Base-by-base conservation (phyloP, 2,797 vertebrate genomes). In the Sarcoramphus papa region DNA sequence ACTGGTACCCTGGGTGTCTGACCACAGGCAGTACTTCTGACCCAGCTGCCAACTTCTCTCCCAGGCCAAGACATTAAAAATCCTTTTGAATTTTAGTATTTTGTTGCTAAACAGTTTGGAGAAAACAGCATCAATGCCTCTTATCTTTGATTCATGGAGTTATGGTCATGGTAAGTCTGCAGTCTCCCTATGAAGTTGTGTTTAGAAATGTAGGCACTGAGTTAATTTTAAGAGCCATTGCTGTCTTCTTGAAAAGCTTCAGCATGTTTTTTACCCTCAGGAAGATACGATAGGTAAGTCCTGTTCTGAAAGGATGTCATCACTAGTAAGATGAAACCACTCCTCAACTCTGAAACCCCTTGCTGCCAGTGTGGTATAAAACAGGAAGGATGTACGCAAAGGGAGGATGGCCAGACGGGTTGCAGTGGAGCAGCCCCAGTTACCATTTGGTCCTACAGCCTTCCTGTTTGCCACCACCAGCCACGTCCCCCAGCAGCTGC, bases 1-100 rank as follows among this genome's bases (percentile, higher is more conserved):
- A 43, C 5, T 28, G 47, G 37, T 10, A 48, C 6, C 7, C 16
- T 0, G 1, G 3, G 2, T 40, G 15, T 37, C 43, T 54, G 30
- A 63, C 22, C 54, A 57, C 35, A 33, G 53, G 13, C 21, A 72
- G 22, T 45, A 14, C 20, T 72, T 64, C 53, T 72, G 31, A 81
- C 8, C 7, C 12, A 21, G 13, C 19, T 48, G 28, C 23, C 47
- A 72, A 17, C 21, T 43, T 48, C 30, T 50, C 18, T 87, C 18
- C 22, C 28, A 45, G 45, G 12, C 7, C 23, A 85, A 64, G 41
- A 23, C 14, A 68, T 15, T 10, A 35, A 78, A 95, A 91, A 31
- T 63, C 20, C 3, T 33, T 50, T 35, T 35, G 27, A 27, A 50
- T 83, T 50, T 77, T 17, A 67, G 14, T 22, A 28, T 37, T 57